These are phyloP conservation scores for Pangasius krempfi DNA, from an alignment of 2,797 vertebrate species.

Conservation along the genomic window DNA sequence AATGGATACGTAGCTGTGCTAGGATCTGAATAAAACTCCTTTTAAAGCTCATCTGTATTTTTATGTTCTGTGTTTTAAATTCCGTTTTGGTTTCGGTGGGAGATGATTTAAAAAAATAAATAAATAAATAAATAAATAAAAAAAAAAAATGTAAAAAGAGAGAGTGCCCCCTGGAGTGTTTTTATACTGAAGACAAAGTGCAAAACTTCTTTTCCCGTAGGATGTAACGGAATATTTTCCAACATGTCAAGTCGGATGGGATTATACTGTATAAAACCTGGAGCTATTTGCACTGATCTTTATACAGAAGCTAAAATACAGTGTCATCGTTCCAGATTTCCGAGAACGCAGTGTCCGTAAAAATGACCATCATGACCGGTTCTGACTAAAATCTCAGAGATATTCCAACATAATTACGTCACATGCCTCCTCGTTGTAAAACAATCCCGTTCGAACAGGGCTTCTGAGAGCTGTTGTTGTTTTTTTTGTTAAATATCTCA, in stretches of 20 bases:
- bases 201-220: background rate
- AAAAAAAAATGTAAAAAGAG: background rate
- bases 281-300: background rate
- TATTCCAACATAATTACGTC: background rate
- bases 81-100: background rate
- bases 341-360: too few species aligned
- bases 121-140: too few species aligned
- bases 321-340: background rate
- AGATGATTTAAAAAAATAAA: too few species aligned
- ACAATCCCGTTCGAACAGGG: background rate
- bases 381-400: background rate
- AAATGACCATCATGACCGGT: background rate
- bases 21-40: background rate
- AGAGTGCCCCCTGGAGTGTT: background rate
- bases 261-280: background rate
- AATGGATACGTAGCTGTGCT: background rate
- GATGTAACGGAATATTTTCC: background rate
- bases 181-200: background rate
- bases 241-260: background rate
- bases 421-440: background rate
- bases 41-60: background rate
- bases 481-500: background rate
- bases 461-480: background rate
- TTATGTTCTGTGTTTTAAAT: background rate
- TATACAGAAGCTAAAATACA: background rate